Base-by-base conservation (phyloP, 2,797 vertebrate species). In the Anniella stebbinsi region DNA sequence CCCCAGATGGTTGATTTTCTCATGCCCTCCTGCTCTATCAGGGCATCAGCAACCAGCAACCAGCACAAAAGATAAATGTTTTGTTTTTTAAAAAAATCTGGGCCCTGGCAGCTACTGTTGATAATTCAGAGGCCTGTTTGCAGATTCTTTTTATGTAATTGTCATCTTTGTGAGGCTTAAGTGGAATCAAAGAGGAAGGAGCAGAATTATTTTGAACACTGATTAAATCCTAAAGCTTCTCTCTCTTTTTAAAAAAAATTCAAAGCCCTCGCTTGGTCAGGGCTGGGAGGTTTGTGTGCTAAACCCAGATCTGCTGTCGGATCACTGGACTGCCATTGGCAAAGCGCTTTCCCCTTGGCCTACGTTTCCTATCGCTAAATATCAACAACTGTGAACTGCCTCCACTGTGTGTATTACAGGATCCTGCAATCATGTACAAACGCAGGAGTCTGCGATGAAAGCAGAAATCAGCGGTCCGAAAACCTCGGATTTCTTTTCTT, bases 1-100 rank as follows among this genome's bases (percentile, higher is more conserved):
- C 2, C 80, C 86, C 75, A 2, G 25, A 48, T 36, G 23, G 83
- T 72, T 90, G 89, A 18, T 57, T 94, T 93, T 89, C 86, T 70
- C 84, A 87, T 90, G n/a, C 41, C 84, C 78, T 41, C 21, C 78
- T 75, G 30, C n/a, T 81, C 6, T 76, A 82, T 90, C 78, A 81
- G 66, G 84, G 77, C 84, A 86, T 90, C 76, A 87, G 66, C 38
- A 72, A 48, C 76, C 28, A 83, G 51, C 48, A 80, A 54, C 45
- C 82, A n/a, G 18, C 30, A 18, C 9, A 76, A 63, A 63, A 84
- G 70, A 21, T 10, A 41, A 48, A 6, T 12, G 17, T 84, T 78
- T 13, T 60, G 25, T 81, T 82, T 60, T 25, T 51, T 38, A 48
- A 67, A 57, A 51, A n/a, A 80, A 21, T n/a, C n/a, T 33, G 36